Percentiles rank a stretch among this genome's conserved stretches.
Conservation (phyloP, 2,888 invertebrate genomes). For the Sinopyrophorus schimmeli region DNA sequence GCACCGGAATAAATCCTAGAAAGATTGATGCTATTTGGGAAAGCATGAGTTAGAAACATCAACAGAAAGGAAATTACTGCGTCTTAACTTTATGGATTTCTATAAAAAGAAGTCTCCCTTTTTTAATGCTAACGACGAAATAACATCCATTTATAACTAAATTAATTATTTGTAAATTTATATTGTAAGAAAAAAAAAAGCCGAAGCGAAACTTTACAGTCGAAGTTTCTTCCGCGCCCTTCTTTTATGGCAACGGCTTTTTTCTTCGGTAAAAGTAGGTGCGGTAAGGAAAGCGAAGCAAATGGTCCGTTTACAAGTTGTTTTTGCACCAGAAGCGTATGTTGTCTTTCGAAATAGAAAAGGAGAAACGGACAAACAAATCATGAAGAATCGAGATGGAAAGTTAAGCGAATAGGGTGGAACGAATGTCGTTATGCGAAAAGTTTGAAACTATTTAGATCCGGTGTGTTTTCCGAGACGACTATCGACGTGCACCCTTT, state of each 20-base stretch:
- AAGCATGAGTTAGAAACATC: constrained; percentile 13
- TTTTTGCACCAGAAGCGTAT: constrained; percentile 44
- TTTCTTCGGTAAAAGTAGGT: constrained; percentile 29
- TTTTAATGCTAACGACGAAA: no score
- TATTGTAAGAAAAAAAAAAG: no score
- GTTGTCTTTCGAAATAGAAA: constrained; percentile 39
- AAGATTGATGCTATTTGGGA: constrained; percentile 29
- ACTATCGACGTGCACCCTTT: constrained; percentile 36
- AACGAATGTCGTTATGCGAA: constrained; percentile 43
- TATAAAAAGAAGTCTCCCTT: no score
- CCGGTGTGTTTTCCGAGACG: constrained; percentile 38
- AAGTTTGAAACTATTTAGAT: constrained; percentile 44
- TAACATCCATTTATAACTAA: no score
- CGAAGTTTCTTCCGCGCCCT: constrained; percentile 4
- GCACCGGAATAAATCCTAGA: constrained; percentile 29
- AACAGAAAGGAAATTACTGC: constrained; percentile 9
- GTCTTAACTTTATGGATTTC: no score
- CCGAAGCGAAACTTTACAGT: not conserved
- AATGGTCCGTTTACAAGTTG: constrained; percentile 47
- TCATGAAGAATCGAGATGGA: constrained; percentile 30
- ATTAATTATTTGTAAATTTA: no score
- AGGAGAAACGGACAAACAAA: constrained; percentile 32
- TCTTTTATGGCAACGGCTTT: constrained; percentile 9
- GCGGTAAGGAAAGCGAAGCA: constrained; percentile 40
- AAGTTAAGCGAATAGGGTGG: constrained; percentile 33